Base-by-base conservation (phyloP, 2,888 invertebrate genomes). In the Balanococcus diminutus region DNA sequence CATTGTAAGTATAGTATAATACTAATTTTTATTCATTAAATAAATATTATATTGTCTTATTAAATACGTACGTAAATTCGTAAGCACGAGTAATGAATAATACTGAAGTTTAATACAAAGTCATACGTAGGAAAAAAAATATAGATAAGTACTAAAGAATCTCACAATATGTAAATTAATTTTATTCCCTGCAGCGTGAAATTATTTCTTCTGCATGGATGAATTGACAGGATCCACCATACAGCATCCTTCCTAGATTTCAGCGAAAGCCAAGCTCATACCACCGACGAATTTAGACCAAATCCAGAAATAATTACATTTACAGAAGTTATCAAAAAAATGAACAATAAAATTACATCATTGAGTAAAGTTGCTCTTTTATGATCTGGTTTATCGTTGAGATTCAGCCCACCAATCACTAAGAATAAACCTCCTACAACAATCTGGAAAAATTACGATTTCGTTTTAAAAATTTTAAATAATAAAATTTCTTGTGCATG, bases 271-370 rank as follows among this genome's bases (percentile, higher is more conserved):
- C 83, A 67, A 6, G 3, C 9, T 87, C 86, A 87, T 28, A 16
- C 16, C 14, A 31, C 25, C 67, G 67, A 16, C 16, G 67, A 67
- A 67, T 79, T 85, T 6, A 96, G 94, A 83, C 96, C 96, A 89
- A 97, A 96, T 61, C 94, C 95, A 75, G 96, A 95, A 89, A 95
- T 95, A 81, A 96, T 92, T 87, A 96, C 93, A 90, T 96, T 96
- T 81, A 94, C 91, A 83, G 95, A 92, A 19, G 96, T 95, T 90
- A 96, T 95, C 83, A 95, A 90, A 91, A 96, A 96, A 89, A 96
- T 93, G 88, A 94, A 93, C 89, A 95, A 92, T 87, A 96, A 92
- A 88, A 95, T 95, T 88, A 95, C 89, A 90, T 96, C 95, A 91
- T 96, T 96, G 88, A 96, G 91, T 88, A 95, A 91, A 88, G 94